Evolutionary conservation across 2,113 vertebrate genomes (phyloP), one percentile per base, ranked within the genome.

Genomic region (Gopherus flavomarginatus): DNA sequence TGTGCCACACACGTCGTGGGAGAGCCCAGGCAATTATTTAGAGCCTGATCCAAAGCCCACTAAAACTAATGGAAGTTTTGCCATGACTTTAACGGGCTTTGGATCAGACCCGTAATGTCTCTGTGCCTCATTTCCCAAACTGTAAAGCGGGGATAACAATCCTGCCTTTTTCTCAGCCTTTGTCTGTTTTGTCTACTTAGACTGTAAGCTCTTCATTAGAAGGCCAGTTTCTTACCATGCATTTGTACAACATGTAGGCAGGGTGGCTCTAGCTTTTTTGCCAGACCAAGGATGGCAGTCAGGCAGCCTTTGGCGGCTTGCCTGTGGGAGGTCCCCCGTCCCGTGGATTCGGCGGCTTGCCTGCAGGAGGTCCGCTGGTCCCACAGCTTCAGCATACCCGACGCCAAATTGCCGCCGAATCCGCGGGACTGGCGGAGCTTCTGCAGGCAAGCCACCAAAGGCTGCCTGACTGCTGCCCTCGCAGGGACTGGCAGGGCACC

Each of bases 231-330:
- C 77, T 54, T 90, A 13, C 8, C 6, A 27, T 6, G 0, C 42
- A 49, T 56, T 16, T 42, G 5, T 22, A 38, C 0, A 0, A 49
- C 17, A 11, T 21, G 9, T 8, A 49, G 47, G 47, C 47, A 49
- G 47, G 47, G 47, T 1, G 47, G 47, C 47, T 49, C 47, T 49
- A 49, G 47, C 47, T 49, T 49, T 49, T 49, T 49, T 11, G 47
- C 47, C 10, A 10, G 3, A 10, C 47, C 47, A 49, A 49, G 47
- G 9, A 49, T 10, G 9, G 10, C 47, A 47, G 47, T 10, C 47
- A 47, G 47, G 47, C 47, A 47, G 47, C 47, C 47, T 47, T 47
- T 10, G 47, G 47, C 47, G 3, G 47, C 47, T 47, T 47, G 47
- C 47, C 47, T 47, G 47, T 1, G 9, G 47, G 47, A 47, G 47